Conservation (phyloP, 2,888 invertebrate genomes). For the Mimachlamys varia region DNA sequence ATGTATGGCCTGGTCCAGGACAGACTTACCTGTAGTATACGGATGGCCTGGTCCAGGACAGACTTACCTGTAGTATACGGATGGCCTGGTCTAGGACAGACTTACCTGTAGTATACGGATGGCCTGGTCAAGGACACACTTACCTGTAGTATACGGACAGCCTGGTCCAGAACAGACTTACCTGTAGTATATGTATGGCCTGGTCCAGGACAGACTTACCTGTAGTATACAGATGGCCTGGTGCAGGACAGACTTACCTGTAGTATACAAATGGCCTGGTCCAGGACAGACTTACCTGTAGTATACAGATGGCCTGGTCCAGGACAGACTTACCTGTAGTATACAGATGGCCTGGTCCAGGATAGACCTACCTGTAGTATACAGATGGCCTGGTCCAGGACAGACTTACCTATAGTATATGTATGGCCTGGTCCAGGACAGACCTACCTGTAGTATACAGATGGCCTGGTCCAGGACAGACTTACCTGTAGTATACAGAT, state of each 20-base stretch:
- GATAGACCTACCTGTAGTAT: conserved; percentile 84
- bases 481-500: conserved; percentile 91
- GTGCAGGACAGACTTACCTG: too few relatives aligned
- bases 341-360: conserved; percentile 82
- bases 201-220: conserved; percentile 93
- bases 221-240: conserved; percentile 93
- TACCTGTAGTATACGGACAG: conserved; percentile 91
- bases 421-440: conserved; percentile 96
- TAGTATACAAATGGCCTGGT: conserved; percentile 92
- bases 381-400: conserved; percentile 89
- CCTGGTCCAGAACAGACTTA: conserved; percentile 76
- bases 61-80: conserved; percentile 98
- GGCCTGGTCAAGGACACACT: conserved; percentile 80
- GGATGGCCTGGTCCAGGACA: conserved; percentile 89
- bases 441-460: conserved; percentile 93
- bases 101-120: conserved; percentile 26
- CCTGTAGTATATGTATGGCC: conserved; percentile 93
- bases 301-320: conserved; percentile 94
- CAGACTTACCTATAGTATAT: conserved; percentile 94
- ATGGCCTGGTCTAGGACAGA: conserved; percentile 88
- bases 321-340: conserved; percentile 90
- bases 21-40: conserved; percentile 86
- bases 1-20: conserved; percentile 86
- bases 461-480: conserved; percentile 96
- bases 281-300: conserved; percentile 97